Conservation (phyloP, 2,888 invertebrate genomes). For the Lepetodrilus schrolli region DNA sequence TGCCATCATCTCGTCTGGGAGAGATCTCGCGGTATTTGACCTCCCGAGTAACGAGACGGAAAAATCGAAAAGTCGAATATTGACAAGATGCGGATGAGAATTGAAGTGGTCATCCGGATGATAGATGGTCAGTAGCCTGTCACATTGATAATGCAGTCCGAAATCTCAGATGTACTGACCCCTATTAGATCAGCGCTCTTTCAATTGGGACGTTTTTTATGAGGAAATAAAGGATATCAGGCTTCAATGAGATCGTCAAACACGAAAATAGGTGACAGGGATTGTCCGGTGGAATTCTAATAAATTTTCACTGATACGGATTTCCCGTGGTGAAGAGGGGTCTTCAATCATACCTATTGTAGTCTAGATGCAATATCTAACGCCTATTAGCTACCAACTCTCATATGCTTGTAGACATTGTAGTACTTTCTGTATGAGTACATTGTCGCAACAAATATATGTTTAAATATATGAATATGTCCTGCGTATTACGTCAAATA, state of each 20-base stretch:
- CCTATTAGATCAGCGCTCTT: constrained; percentile 7
- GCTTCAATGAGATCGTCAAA: neutral
- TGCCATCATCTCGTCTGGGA: neutral
- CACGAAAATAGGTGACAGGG: constrained; percentile 18
- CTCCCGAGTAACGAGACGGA: neutral
- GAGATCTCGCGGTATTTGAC: constrained; percentile 23
- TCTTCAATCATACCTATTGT: too few species aligned
- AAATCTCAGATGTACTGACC: neutral
- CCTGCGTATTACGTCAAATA: too few species aligned
- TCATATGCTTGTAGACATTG: too few species aligned
- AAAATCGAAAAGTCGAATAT: constrained; percentile 26
- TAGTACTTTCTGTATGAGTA: too few species aligned
- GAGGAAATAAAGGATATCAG: neutral
- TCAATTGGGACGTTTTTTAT: neutral
- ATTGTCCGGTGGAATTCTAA: neutral
- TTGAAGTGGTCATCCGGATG: constrained; percentile 10
- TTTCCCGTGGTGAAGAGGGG: too few species aligned
- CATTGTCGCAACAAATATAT: too few species aligned
- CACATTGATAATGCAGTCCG: constrained; percentile 2
- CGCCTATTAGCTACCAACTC: too few species aligned
- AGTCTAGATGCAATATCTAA: too few species aligned
- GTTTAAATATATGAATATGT: too few species aligned
- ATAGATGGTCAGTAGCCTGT: constrained; percentile 11
- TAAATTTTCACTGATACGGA: neutral
- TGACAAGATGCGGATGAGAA: neutral